Evolutionary conservation across 2,888 invertebrate species (phyloP), one percentile per base, ranked within the genome.

Genomic region (Steromphala cineraria): DNA sequence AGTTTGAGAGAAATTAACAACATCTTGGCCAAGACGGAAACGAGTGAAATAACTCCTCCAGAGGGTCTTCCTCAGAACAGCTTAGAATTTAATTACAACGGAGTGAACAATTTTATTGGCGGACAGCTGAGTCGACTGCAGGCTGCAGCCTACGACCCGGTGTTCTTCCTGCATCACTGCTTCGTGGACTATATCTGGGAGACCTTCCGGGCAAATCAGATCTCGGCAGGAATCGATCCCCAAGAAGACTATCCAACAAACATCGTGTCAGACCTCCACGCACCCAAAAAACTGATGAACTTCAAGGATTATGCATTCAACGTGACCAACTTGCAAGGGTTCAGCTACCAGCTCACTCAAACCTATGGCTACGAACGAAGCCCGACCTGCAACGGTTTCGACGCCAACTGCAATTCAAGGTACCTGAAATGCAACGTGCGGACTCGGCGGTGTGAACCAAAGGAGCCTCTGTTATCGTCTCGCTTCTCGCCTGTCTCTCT

Each of bases 51-150:
- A 19, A 46, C 52, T 52, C 88, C 89, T 52, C 88, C 88, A 2
- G 81, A 85, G 28, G 86, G 86, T 0, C 85, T 87, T 3, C 84
- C 89, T n/a, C 87, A 87, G 55, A 85, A 85, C 31, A 88, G 88
- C 80, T 81, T 91, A 19, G 91, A 91, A 79, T 87, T 90, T 31
- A 87, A 88, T n/a, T 90, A 90, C 46, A 89, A 87, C 21, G 88
- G 87, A 24, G 87, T 89, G 15, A 90, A 91, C 81, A 75, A 88
- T n/a, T 90, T 84, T 83, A 84, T 90, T 7, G 91, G 91, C 0
- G 89, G 91, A 0, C 85, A 88, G 28, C 89, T 91, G 89, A 85
- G 79, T 17, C 81, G 82, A 8, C 85, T 90, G 40, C 87, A 89
- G 71, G 89, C 89, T 0, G 88, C 90, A 7, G 85, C 89, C 13